phyloP scores from a whole-genome alignment of 2,113 vertebrate genomes.

The Gallinago paraguaiae region DNA sequence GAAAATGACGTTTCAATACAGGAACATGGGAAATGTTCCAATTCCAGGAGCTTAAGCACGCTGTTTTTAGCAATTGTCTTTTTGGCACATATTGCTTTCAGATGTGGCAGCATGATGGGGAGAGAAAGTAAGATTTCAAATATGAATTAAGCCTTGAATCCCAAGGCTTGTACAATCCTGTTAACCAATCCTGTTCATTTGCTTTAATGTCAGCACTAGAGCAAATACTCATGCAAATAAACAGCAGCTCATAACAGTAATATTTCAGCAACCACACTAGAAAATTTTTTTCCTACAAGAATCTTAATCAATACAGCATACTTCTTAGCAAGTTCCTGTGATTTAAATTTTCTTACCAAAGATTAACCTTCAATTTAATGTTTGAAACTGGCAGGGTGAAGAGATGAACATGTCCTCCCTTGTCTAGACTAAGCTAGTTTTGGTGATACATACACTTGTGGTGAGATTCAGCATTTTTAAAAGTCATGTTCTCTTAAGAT shows the following conservation, averaged over 20 bases:
- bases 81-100: neutral
- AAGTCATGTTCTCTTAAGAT: neutral
- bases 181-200: neutral
- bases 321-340: neutral
- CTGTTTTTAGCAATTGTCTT: neutral
- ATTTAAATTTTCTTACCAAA: neutral
- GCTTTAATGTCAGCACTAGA: neutral
- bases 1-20: neutral
- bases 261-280: neutral
- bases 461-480: neutral
- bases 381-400: neutral
- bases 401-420: neutral
- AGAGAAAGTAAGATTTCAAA: neutral
- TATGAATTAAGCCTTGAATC: neutral
- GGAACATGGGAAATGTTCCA: neutral
- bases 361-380: neutral
- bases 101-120: neutral
- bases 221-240: neutral
- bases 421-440: neutral
- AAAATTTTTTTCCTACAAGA: neutral
- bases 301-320: neutral
- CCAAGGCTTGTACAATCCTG: neutral
- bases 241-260: neutral
- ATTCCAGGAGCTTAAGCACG: neutral
- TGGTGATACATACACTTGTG: neutral